Evolutionary conservation across 2,888 invertebrate genomes (phyloP).

Genomic region (Tinea trinotella): DNA sequence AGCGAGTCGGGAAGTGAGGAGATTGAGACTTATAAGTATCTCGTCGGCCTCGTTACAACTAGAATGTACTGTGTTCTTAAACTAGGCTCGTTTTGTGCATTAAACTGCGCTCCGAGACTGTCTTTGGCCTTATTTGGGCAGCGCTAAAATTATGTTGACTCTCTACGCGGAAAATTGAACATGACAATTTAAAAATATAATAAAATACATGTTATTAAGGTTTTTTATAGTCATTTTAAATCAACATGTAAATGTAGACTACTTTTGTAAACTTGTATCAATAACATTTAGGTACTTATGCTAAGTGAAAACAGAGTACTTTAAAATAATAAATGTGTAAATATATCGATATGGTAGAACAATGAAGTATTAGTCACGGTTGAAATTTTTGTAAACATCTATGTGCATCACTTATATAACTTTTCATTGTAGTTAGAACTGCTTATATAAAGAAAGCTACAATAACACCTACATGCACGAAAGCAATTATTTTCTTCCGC

Average conservation of each 20-base stretch:
- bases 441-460: not conserved
- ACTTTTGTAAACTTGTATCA: too few relatives aligned
- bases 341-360: too few relatives aligned
- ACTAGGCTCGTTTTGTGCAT: constrained; percentile 10
- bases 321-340: too few relatives aligned
- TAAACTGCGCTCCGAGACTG: constrained; percentile 2
- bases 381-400: not conserved
- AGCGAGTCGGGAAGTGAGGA: constrained; percentile 52
- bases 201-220: not conserved
- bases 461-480: constrained; percentile 1
- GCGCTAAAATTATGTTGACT: not conserved
- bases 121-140: not conserved
- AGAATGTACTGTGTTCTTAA: constrained; percentile 1
- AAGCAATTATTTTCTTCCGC: constrained; percentile 5
- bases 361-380: constrained; percentile 8
- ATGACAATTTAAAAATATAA: not conserved
- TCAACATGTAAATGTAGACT: too few relatives aligned
- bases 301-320: too few relatives aligned
- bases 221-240: too few relatives aligned
- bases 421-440: not conserved
- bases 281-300: too few relatives aligned
- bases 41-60: constrained; percentile 7
- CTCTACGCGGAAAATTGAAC: not conserved
- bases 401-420: not conserved
- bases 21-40: constrained; percentile 59